Evolutionary conservation across 2,113 vertebrate genomes (phyloP), one percentile per base, ranked within the genome.

Genomic region (Chinchilla lanigera): DNA sequence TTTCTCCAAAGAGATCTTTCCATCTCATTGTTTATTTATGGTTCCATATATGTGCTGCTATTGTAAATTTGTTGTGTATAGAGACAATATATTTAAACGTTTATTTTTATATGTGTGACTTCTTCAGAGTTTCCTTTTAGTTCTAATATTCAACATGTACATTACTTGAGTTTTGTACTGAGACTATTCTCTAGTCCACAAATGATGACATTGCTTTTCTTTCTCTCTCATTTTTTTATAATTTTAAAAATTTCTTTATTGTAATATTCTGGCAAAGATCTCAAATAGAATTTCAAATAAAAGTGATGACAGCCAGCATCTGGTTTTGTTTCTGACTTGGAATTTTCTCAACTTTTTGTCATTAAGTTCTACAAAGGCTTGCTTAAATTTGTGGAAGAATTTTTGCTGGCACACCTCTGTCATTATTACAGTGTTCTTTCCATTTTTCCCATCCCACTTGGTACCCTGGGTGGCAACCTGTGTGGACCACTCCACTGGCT

Each of bases 1-100:
- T 87, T 96, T 69, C 41, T 92, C 33, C 80, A 90, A n/a, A 60
- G 41, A 84, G 28, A 87, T 75, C 26, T 86, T 96, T 86, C 20
- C 14, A 92, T 87, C 35, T 52, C 86, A 20, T 19, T 90, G 85
- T 89, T 92, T 89, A 93, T 93, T 77, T 90, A 89, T 90, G 26
- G 10, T 47, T 60, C 4, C 24, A 58, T 86, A 63, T 71, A 47
- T 54, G 26, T 94, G 6, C 44, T 95, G 41, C 2, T 92, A 26
- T 50, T 93, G 7, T 87, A 87, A 22, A 83, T 86, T 54, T 78
- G 1, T 94, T 90, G 73, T 35, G 2, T 60, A 71, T 89, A 92
- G 93, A 47, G 84, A 41, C 22, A 44, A 71, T 61, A 92, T 93
- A 92, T 94, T 12, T 17, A 96, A 92, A 80, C 63, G 47, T 28